These are phyloP conservation scores for Camelus dromedarius DNA, from an alignment of 2,113 vertebrate genomes.

Conservation along the genomic window DNA sequence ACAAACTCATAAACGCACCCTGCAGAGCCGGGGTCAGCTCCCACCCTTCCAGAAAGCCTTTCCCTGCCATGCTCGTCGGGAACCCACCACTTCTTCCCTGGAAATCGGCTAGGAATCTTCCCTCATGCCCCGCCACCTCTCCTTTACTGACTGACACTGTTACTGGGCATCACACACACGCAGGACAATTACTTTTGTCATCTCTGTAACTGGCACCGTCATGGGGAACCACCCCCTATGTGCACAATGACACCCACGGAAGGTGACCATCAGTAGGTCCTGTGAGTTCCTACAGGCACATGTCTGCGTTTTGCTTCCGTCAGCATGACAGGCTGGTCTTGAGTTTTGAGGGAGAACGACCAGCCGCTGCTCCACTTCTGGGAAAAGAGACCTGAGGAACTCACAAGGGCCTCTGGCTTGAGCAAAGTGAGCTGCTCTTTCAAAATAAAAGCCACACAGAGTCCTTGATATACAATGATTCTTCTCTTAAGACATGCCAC, in stretches of 20 bases:
- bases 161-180: rapidly evolving
- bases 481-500: background rate
- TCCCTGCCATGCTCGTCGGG: background rate
- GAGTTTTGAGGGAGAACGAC: background rate
- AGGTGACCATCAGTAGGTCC: rapidly evolving
- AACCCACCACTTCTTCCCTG: too few relatives aligned
- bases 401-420: rapidly evolving
- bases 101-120: background rate
- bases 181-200: rapidly evolving
- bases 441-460: background rate
- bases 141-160: too few relatives aligned
- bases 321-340: background rate
- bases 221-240: rapidly evolving
- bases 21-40: background rate
- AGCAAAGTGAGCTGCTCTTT: background rate
- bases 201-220: background rate
- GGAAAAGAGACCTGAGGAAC: background rate
- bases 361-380: too few relatives aligned
- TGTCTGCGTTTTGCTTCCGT: rapidly evolving
- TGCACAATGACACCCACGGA: background rate
- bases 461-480: background rate
- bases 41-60: background rate
- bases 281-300: background rate
- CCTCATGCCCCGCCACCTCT: rapidly evolving
- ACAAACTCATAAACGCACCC: background rate